Evolutionary conservation across 2,888 invertebrate species (phyloP).

Genomic region (Papilio elwesi): DNA sequence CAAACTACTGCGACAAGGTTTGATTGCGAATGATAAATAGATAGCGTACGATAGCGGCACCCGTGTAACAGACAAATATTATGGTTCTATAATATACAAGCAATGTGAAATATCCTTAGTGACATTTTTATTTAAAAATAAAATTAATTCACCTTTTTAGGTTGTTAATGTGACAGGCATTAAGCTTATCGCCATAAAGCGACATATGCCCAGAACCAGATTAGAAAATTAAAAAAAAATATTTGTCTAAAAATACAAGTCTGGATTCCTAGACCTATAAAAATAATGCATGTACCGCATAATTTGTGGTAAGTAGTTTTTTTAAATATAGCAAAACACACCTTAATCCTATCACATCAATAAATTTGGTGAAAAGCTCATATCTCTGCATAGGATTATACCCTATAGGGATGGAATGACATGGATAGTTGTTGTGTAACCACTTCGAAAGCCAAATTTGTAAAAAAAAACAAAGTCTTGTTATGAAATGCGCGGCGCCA

Average conservation of each 20-base stretch:
- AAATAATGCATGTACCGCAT: too few species aligned
- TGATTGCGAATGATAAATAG: conserved; percentile 74
- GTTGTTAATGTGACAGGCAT: not conserved
- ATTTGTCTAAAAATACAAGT: too few species aligned
- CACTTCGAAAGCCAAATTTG: not conserved
- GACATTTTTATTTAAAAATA: not conserved
- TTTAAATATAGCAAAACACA: too few species aligned
- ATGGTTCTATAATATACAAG: not conserved
- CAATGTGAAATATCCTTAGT: conserved; percentile 5
- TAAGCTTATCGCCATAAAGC: not conserved
- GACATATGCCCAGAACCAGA: not conserved
- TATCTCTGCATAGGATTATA: too few species aligned
- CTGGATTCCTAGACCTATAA: too few species aligned
- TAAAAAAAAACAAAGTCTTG: not conserved
- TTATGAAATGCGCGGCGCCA: conserved; percentile 1
- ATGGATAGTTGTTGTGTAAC: too few species aligned
- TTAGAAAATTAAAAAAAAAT: too few species aligned
- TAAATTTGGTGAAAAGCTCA: too few species aligned
- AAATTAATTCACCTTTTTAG: not conserved
- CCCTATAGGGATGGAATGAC: too few species aligned
- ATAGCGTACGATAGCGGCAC: conserved; percentile 41
- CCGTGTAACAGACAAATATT: conserved; percentile 14
- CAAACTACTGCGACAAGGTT: conserved; percentile 64
- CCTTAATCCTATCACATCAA: too few species aligned
- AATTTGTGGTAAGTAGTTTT: too few species aligned